Conservation (phyloP, 2,888 invertebrate genomes). For the Xylota sylvarum region DNA sequence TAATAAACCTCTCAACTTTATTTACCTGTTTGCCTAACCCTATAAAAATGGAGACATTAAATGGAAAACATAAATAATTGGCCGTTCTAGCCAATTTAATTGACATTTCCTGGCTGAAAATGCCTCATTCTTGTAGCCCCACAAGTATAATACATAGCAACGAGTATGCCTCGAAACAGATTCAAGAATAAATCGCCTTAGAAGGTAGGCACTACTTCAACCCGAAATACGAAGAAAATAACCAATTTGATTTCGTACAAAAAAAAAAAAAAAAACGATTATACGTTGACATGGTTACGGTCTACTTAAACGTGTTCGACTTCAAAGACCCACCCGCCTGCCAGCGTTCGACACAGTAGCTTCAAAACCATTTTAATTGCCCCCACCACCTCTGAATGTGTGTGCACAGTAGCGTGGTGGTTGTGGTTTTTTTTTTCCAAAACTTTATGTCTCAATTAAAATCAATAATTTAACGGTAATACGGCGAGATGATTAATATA, state of each 20-base stretch:
- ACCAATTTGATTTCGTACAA: slow-evolving; percentile 7
- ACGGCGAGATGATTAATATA: slow-evolving; percentile 37
- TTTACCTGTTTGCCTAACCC: slow-evolving; percentile 19
- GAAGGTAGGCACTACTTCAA: not conserved
- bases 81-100: slow-evolving; percentile 17
- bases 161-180: not conserved
- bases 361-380: slow-evolving; percentile 11
- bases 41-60: slow-evolving; percentile 16
- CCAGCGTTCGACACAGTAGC: not conserved
- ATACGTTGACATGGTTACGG: slow-evolving; percentile 48
- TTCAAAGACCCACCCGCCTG: slow-evolving; percentile 32
- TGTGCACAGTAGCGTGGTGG: slow-evolving; percentile 18
- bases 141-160: not conserved
- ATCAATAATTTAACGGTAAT: slow-evolving; percentile 63
- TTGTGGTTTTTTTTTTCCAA: slow-evolving; percentile 24
- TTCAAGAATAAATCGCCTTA: slow-evolving; percentile 9
- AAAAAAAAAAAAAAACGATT: slow-evolving; percentile 19
- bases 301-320: slow-evolving; percentile 33
- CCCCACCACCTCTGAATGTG: slow-evolving; percentile 1
- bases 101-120: slow-evolving; percentile 9
- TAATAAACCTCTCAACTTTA: slow-evolving; percentile 3
- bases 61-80: slow-evolving; percentile 31
- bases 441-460: slow-evolving; percentile 68
- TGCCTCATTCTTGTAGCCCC: not conserved
- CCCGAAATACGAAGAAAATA: slow-evolving; percentile 3